phyloP scores from a whole-genome alignment of 1,140 invertebrate species.

The Plectrocnemia conspersa region DNA sequence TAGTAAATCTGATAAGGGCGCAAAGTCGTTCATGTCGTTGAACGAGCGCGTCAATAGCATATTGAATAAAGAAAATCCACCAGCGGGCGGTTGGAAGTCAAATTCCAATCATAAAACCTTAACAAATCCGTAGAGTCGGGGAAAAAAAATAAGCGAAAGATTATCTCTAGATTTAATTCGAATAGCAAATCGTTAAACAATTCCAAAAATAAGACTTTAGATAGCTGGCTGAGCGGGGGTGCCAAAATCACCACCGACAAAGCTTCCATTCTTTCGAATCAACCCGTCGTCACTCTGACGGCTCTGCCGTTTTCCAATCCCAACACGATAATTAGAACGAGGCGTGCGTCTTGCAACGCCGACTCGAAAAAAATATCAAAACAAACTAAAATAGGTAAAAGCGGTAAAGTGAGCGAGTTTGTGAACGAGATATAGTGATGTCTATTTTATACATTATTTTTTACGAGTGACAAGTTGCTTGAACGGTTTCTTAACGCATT shows the following conservation, averaged over 20 bases:
- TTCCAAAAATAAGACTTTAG: constrained; percentile 31
- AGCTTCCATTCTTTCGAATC: constrained; percentile 16
- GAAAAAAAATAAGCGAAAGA: constrained; percentile 27
- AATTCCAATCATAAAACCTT: constrained; percentile 13
- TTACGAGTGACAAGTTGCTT: background rate
- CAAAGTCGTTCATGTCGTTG: background rate
- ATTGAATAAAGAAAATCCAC: constrained; percentile 32
- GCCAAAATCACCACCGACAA: constrained; percentile 7
- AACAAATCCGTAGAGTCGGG: constrained; percentile 5
- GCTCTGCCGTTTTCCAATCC: constrained; percentile 49
- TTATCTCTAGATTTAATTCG: constrained; percentile 19
- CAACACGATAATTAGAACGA: constrained; percentile 51
- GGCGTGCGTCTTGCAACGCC: constrained; percentile 42
- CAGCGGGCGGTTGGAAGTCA: constrained; percentile 19
- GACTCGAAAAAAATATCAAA: constrained; percentile 32
- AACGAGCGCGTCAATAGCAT: constrained; percentile 14
- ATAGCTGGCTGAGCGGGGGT: constrained; percentile 27
- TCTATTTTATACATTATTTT: constrained; percentile 18
- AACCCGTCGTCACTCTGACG: constrained; percentile 25
- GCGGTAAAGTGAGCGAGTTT: constrained; percentile 27
- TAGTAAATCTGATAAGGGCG: background rate
- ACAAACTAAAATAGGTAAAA: constrained; percentile 31
- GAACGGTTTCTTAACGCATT: constrained; percentile 25
- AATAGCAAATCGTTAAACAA: constrained; percentile 23
- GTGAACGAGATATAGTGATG: constrained; percentile 32